A percentile compares a stretch with the other conserved stretches of the same genome.
phyloP scores from a whole-genome alignment of 2,113 vertebrate species.

The Panthera leo region DNA sequence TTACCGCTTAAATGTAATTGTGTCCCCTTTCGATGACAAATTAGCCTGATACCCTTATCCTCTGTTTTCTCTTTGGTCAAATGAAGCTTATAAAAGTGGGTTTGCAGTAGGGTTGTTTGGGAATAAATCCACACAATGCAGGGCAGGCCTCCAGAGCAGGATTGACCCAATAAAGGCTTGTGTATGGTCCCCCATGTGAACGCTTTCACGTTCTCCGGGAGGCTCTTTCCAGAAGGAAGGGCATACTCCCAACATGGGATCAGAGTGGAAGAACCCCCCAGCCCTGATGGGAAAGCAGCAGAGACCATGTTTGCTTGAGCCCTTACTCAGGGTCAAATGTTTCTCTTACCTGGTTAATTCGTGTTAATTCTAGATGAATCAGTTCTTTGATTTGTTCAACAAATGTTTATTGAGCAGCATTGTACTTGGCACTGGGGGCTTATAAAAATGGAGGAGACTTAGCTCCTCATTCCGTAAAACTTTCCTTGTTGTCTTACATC shows the following conservation, averaged over 20 bases:
- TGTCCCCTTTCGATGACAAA: slow-evolving; percentile 9
- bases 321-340: not conserved
- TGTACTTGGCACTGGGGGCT: not conserved
- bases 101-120: not conserved
- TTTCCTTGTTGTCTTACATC: not conserved
- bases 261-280: not conserved
- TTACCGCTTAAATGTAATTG: slow-evolving; percentile 22
- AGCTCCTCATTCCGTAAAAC: not conserved
- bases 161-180: not conserved
- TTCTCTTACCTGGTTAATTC: not conserved
- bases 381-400: not conserved
- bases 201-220: not conserved
- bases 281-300: not conserved
- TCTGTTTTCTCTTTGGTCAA: not conserved
- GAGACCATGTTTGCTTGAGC: not conserved
- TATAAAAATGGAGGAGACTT: not conserved
- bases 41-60: not conserved
- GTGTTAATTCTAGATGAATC: slow-evolving; percentile 2
- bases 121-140: not conserved
- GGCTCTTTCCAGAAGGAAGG: not conserved
- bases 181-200: not conserved
- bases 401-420: not conserved
- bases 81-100: not conserved
- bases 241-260: not conserved
- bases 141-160: not conserved